Evolutionary conservation across 2,888 invertebrate species (phyloP).

Genomic region (Parnassius apollo): DNA sequence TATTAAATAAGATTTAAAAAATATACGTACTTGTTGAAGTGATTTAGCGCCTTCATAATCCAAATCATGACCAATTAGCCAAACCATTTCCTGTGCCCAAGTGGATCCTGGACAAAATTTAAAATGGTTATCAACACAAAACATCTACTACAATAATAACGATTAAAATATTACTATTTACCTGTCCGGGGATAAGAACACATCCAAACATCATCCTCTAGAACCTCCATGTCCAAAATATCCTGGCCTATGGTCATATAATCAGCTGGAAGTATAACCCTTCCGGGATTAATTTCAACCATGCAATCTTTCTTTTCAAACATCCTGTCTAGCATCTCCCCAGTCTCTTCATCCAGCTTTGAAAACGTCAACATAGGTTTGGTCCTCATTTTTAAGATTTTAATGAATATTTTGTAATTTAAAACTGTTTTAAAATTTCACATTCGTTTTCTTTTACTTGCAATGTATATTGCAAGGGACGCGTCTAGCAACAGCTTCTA

Average conservation of each 20-base stretch:
- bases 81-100: constrained; percentile 96
- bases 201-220: constrained; percentile 91
- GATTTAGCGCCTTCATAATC: constrained; percentile 88
- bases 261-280: constrained; percentile 85
- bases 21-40: constrained; percentile 64
- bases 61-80: constrained; percentile 91
- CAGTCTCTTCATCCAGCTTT: constrained; percentile 81
- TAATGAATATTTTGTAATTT: constrained; percentile 11
- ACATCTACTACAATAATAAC: background rate
- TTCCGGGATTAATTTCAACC: constrained; percentile 87
- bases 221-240: constrained; percentile 86
- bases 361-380: constrained; percentile 74
- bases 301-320: constrained; percentile 86
- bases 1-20: background rate
- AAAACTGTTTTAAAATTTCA: constrained; percentile 15
- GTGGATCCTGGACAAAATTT: constrained; percentile 85
- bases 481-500: constrained; percentile 35
- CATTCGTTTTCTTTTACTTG: constrained; percentile 21
- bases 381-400: constrained; percentile 56
- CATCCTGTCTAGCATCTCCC: constrained; percentile 83
- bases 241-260: constrained; percentile 85
- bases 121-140: constrained; percentile 12
- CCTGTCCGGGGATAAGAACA: constrained; percentile 95
- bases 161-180: constrained; percentile 56
- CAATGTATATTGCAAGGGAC: constrained; percentile 1